phyloP scores from a whole-genome alignment of 1,140 invertebrate species.

The Heliconius nattereri region DNA sequence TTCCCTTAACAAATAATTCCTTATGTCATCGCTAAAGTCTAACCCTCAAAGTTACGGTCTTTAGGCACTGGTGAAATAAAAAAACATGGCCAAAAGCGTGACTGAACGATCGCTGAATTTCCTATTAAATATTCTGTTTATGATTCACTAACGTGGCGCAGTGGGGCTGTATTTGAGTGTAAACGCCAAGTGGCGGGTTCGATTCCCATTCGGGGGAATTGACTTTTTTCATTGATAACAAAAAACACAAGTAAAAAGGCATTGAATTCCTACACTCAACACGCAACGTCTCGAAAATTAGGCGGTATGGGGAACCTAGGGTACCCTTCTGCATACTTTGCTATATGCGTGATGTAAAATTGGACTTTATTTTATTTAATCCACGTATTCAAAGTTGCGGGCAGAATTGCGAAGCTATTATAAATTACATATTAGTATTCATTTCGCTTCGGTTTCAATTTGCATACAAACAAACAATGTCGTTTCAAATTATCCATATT shows the following conservation, averaged over 20 bases:
- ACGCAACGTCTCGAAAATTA: too few relatives aligned
- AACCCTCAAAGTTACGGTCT: conserved; percentile 29
- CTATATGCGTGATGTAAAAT: too few relatives aligned
- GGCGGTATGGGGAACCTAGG: too few relatives aligned
- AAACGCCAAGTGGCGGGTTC: neutral
- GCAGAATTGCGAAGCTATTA: too few relatives aligned
- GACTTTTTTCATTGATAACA: too few relatives aligned
- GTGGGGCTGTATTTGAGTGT: too few relatives aligned
- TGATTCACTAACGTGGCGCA: neutral
- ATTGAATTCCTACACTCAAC: too few relatives aligned
- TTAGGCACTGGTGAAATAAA: conserved; percentile 9
- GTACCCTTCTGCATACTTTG: too few relatives aligned
- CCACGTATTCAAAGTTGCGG: too few relatives aligned
- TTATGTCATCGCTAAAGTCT: conserved; percentile 27
- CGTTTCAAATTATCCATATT: neutral
- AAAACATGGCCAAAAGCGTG: conserved; percentile 8
- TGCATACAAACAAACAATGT: neutral
- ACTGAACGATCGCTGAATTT: conserved; percentile 3
- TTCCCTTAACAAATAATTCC: conserved; percentile 25
- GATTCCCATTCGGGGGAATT: neutral
- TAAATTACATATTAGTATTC: too few relatives aligned
- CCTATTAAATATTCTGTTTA: conserved; percentile 9
- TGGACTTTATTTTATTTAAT: too few relatives aligned
- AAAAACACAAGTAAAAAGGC: too few relatives aligned
- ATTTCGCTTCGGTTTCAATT: neutral